Evolutionary conservation across 1,140 invertebrate genomes (phyloP), one percentile per base, ranked within the genome.

Genomic region (Aradophagus sp.): DNA sequence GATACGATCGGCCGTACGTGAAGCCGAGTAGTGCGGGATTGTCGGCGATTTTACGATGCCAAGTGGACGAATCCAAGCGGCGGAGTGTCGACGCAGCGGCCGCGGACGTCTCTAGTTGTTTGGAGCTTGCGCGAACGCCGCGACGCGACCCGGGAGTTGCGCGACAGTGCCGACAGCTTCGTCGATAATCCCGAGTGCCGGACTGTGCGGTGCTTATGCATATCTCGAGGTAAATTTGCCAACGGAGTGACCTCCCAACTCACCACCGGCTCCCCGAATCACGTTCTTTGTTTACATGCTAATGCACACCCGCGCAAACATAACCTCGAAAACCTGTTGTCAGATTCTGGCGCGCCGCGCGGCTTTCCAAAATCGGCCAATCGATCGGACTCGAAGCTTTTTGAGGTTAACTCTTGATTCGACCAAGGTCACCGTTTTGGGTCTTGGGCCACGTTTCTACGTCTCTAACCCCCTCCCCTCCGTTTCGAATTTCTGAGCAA

Each of bases 121-220:
- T 61, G 16, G 48, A 39, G 27, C 10, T 62, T 38, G n/a, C 29
- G 38, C 44, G 42, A 17, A 62, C 53, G 26, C 48, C 31, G 50
- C 59, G 36, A 56, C 48, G 62, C 29, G 17, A 12, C 17, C 8
- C 44, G 42, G 65, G 74, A 71, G 73, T 75, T 72, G 53, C 53
- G 76, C 59, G 74, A 68, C 48, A 26, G 52, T 48, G 74, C 67
- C 45, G 67, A 68, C 67, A 74, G 76, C 75, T 82, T 81, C 11
- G 78, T 81, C 81, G 79, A 82, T 82, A 82, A 8, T 78, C 80
- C 76, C 73, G 72, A 78, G 77, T 81, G 79, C 77, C 80, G 81
- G 77, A 71, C 77, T 72, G 77, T 69, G 68, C 76, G 74, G 80
- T 77, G 82, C 79, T 76, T 84, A 84, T 84, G 82, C 80, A 82